Conservation (phyloP, 2,797 vertebrate species). For the Myotis myotis region DNA sequence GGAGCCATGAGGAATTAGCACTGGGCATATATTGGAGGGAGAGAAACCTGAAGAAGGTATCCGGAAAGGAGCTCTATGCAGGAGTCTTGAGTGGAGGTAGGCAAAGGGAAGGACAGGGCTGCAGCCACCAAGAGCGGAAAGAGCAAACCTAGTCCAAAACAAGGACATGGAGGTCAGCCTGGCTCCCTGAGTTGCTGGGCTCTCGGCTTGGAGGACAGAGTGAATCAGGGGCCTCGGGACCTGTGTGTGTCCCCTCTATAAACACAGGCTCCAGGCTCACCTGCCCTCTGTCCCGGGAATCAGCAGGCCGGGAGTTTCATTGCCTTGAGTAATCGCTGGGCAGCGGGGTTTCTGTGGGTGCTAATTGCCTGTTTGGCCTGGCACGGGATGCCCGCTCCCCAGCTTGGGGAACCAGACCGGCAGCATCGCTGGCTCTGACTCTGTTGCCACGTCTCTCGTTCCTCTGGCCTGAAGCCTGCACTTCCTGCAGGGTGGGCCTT, state of each 20-base stretch:
- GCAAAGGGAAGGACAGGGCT: not conserved
- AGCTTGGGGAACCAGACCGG: constrained; percentile 62
- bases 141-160: not conserved
- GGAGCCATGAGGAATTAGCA: not conserved
- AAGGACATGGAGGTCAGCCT: fast-evolving
- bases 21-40: not conserved
- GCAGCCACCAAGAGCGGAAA: not conserved
- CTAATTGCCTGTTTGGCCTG: constrained; percentile 44
- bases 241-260: not conserved
- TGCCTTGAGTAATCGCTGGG: not conserved
- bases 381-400: not conserved
- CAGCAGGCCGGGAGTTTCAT: not conserved
- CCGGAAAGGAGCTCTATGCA: not conserved
- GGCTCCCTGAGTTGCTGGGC: not conserved
- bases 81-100: not conserved
- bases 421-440: constrained; percentile 58
- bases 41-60: not conserved
- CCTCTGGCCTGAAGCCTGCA: not conserved
- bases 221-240: not conserved
- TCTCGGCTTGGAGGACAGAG: not conserved
- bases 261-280: not conserved
- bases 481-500: not conserved
- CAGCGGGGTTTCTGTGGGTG: constrained; percentile 57
- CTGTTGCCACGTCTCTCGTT: not conserved
- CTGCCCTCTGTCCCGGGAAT: not conserved